Evolutionary conservation across 2,113 vertebrate genomes (phyloP).

Genomic region (Vulpes ferrilata): DNA sequence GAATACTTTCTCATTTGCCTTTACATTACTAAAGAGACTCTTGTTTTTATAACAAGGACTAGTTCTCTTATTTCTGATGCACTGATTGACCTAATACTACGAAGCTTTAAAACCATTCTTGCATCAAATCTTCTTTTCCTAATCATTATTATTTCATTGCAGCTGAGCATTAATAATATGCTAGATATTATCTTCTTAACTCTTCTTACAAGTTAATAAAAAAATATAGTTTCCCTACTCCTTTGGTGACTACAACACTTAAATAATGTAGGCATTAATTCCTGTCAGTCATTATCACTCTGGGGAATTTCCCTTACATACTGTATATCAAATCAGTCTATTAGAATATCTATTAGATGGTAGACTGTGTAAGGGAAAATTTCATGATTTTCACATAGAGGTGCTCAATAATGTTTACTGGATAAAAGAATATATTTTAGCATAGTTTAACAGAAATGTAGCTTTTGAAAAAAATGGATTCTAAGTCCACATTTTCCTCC

Average conservation of each 20-base stretch:
- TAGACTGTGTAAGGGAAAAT: not conserved
- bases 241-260: slow-evolving; percentile 33
- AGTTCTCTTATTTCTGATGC: slow-evolving; percentile 63
- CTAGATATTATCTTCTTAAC: slow-evolving; percentile 5
- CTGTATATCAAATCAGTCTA: not conserved
- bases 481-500: not conserved
- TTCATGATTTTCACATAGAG: not conserved
- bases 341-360: not conserved
- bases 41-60: slow-evolving; percentile 72
- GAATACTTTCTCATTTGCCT: slow-evolving; percentile 54
- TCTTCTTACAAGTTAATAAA: slow-evolving; percentile 62
- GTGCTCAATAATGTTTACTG: not conserved
- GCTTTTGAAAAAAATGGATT: not conserved
- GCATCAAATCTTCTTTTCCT: slow-evolving; percentile 33
- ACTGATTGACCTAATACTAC: slow-evolving; percentile 59
- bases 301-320: not conserved
- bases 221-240: not conserved
- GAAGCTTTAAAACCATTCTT: slow-evolving; percentile 66
- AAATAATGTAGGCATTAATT: slow-evolving; percentile 51
- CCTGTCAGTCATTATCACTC: not conserved
- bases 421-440: not conserved
- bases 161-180: slow-evolving; percentile 23
- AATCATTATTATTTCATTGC: slow-evolving; percentile 66
- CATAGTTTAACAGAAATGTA: not conserved
- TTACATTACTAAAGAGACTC: slow-evolving; percentile 64